Conservation (phyloP, 2,113 vertebrate genomes). For the Pampusana beccarii region DNA sequence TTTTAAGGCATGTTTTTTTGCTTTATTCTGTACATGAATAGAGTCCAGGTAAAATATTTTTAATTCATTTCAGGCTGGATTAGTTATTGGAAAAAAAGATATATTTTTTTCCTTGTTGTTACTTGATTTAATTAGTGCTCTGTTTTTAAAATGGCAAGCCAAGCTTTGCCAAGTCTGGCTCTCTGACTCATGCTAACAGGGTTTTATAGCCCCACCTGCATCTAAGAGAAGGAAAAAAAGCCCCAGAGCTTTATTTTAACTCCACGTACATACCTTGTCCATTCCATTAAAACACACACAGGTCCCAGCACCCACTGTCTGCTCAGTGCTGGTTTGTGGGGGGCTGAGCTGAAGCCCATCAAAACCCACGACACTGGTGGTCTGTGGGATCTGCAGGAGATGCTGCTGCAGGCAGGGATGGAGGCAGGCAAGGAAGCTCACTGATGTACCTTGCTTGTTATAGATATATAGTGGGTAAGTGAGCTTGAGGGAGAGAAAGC, state of each 20-base stretch:
- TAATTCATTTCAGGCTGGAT: conserved; percentile 75
- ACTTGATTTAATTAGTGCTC: conserved; percentile 73
- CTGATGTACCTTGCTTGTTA: not conserved
- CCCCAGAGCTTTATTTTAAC: conserved; percentile 70
- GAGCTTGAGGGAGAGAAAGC: not conserved
- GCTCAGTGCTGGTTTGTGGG: not conserved
- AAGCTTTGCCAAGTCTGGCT: conserved; percentile 63
- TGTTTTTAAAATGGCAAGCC: conserved; percentile 67
- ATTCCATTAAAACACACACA: conserved; percentile 10
- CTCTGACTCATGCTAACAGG: conserved; percentile 66
- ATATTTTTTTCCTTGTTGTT: conserved; percentile 59
- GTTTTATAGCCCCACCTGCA: conserved; percentile 78
- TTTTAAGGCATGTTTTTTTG: conserved; percentile 34
- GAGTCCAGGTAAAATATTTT: conserved; percentile 79
- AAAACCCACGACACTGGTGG: not conserved
- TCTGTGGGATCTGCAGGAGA: not conserved
- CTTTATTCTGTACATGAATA: conserved; percentile 65
- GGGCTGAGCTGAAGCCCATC: not conserved
- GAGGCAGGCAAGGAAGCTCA: not conserved
- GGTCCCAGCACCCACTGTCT: not conserved
- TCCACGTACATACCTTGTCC: not conserved
- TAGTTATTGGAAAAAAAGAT: conserved; percentile 74
- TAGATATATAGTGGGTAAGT: not conserved
- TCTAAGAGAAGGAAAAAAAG: conserved; percentile 43
- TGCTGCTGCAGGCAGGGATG: not conserved